Percentiles rank a stretch among this genome's conserved stretches.
Evolutionary conservation across 2,113 vertebrate genomes (phyloP).

Genomic region (Lophius piscatorius): DNA sequence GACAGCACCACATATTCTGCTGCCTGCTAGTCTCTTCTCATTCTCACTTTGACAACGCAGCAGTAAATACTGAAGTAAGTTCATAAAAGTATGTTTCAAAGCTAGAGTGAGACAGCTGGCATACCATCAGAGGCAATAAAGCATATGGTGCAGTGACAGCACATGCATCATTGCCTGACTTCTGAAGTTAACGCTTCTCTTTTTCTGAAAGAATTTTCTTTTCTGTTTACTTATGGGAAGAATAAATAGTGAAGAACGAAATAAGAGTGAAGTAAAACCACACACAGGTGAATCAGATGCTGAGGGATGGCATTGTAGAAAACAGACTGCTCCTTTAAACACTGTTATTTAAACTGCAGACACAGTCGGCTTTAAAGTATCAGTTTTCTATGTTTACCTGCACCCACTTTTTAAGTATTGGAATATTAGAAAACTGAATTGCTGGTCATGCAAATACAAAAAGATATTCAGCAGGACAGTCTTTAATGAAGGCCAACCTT

Average conservation of each 20-base stretch:
- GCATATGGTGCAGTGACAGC: conserved; percentile 59
- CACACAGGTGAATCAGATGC: not conserved
- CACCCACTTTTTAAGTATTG: not conserved
- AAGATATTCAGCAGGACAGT: too few relatives aligned
- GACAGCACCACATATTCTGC: conserved; percentile 3
- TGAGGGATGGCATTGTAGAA: not conserved
- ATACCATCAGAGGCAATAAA: conserved; percentile 60
- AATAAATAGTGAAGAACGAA: conserved; percentile 23
- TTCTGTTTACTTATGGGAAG: conserved; percentile 28
- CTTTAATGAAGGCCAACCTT: too few relatives aligned
- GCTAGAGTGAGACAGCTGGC: conserved; percentile 56
- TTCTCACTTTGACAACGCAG: conserved; percentile 26
- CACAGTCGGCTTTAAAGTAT: not conserved
- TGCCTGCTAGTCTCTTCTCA: conserved; percentile 23
- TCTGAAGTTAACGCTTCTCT: conserved; percentile 32
- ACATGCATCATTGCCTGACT: conserved; percentile 52
- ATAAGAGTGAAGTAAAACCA: conserved; percentile 14
- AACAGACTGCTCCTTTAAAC: conserved; percentile 2
- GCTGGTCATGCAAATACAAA: not conserved
- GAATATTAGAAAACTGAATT: not conserved
- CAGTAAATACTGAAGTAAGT: conserved; percentile 54
- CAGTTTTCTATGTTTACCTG: too few relatives aligned
- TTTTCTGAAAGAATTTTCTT: conserved; percentile 27
- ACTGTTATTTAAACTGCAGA: not conserved
- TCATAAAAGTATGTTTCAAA: conserved; percentile 58